These are phyloP conservation scores for Galaxea fascicularis DNA, from an alignment of 92 coral and sea anemone species.

Conservation along the genomic window DNA sequence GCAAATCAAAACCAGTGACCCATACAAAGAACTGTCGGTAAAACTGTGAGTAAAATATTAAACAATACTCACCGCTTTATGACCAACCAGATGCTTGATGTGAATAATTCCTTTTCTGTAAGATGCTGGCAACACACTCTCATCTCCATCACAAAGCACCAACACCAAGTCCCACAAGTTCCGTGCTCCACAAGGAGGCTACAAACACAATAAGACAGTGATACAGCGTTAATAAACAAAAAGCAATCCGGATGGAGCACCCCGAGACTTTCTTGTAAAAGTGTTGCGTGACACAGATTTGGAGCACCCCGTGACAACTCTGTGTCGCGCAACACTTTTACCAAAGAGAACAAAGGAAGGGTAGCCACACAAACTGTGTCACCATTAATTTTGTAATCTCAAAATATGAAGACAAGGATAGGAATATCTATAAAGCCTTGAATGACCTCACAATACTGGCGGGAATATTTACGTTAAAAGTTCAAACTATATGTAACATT, in stretches of 20 bases:
- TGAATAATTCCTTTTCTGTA: constrained; percentile 93
- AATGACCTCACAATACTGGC: no score
- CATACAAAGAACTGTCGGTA: no score
- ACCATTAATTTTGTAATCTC: not conserved
- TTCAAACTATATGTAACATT: no score
- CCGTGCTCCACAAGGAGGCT: constrained; percentile 95
- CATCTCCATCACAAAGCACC: constrained; percentile 81
- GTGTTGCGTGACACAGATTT: no score
- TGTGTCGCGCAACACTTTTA: not conserved
- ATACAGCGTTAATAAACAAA: no score
- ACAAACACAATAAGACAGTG: not conserved
- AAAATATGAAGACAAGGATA: not conserved
- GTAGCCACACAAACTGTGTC: not conserved
- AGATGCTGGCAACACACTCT: constrained; percentile 63
- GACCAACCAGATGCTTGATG: constrained; percentile 84
- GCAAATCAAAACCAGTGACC: not conserved
- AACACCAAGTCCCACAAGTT: constrained; percentile 96
- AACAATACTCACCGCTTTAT: constrained; percentile 87
- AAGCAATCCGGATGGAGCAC: not conserved
- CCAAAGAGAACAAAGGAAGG: not conserved
- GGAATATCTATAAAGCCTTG: no score
- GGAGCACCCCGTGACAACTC: not conserved
- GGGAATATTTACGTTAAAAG: no score
- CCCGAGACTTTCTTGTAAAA: no score
- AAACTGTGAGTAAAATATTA: not conserved